phyloP scores from a whole-genome alignment of 1,140 invertebrate species.

The Sinella curviseta region DNA sequence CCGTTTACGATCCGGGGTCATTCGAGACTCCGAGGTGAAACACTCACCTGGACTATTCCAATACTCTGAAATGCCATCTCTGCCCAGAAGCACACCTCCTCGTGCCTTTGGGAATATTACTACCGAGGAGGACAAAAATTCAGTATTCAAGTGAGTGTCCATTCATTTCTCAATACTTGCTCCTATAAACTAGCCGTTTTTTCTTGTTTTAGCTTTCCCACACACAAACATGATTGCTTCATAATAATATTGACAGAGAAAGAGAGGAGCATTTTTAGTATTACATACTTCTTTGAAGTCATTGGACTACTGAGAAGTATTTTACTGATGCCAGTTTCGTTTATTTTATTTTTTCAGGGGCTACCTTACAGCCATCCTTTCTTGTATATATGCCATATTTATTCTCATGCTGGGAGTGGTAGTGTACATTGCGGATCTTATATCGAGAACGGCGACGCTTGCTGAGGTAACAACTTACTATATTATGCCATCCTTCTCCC shows the following conservation, averaged over 20 bases:
- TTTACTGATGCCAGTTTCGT: not conserved
- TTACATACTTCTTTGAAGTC: too few relatives aligned
- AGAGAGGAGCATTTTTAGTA: too few relatives aligned
- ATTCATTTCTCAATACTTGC: constrained; percentile 3
- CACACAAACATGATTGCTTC: too few relatives aligned
- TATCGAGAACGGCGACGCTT: constrained; percentile 57
- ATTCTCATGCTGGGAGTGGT: constrained; percentile 66
- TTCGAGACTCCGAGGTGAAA: constrained; percentile 31
- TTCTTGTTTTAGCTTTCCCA: not conserved
- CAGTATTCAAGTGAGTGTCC: constrained; percentile 52
- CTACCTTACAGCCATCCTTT: constrained; percentile 61
- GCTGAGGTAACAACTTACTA: constrained; percentile 60
- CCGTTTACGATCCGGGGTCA: constrained; percentile 33
- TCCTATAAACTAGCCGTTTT: not conserved
- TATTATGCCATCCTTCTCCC: not conserved
- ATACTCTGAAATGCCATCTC: constrained; percentile 40
- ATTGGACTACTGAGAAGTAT: too few relatives aligned
- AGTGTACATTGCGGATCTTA: constrained; percentile 63
- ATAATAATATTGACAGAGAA: too few relatives aligned
- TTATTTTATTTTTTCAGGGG: constrained; percentile 56
- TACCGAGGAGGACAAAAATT: constrained; percentile 51
- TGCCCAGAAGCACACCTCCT: constrained; percentile 28
- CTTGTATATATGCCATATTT: constrained; percentile 67
- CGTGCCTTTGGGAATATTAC: constrained; percentile 46
- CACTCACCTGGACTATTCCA: constrained; percentile 25